These are phyloP conservation scores for Rhegmatorhina hoffmannsi DNA, from an alignment of 2,113 vertebrate species.

Conservation along the genomic window DNA sequence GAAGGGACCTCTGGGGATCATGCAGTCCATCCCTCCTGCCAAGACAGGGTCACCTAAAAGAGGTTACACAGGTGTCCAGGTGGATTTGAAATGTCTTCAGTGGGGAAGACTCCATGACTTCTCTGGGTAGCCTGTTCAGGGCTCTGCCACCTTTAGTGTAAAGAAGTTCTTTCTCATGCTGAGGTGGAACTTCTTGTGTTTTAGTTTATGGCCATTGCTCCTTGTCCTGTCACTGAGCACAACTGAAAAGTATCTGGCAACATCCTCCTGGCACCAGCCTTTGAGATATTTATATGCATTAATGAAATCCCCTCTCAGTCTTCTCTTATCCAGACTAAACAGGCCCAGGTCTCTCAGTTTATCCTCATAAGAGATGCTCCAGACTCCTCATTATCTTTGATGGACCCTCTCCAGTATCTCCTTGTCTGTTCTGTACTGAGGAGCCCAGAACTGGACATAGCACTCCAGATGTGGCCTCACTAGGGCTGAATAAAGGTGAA, in stretches of 20 bases:
- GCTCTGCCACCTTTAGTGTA: neutral
- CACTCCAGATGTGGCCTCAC: neutral
- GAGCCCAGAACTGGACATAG: neutral
- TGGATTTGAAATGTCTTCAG: neutral
- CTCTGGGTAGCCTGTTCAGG: neutral
- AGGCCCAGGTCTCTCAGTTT: neutral
- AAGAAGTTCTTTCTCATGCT: neutral
- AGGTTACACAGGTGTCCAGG: neutral
- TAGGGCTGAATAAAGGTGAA: neutral
- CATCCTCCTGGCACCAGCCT: neutral
- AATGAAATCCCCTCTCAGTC: neutral
- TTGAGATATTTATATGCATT: neutral
- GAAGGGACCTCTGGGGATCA: neutral
- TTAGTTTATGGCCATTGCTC: neutral
- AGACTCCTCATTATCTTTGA: neutral
- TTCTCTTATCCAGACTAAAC: neutral
- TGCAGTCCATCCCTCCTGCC: neutral
- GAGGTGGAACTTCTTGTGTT: neutral
- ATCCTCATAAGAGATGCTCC: neutral
- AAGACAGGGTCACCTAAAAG: neutral
- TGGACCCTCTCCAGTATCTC: neutral
- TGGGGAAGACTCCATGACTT: neutral
- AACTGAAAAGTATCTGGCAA: neutral
- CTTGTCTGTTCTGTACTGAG: neutral
- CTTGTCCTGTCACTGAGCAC: rapidly evolving